Conservation (phyloP, 2,888 invertebrate species). For the Hydraecia micacea region DNA sequence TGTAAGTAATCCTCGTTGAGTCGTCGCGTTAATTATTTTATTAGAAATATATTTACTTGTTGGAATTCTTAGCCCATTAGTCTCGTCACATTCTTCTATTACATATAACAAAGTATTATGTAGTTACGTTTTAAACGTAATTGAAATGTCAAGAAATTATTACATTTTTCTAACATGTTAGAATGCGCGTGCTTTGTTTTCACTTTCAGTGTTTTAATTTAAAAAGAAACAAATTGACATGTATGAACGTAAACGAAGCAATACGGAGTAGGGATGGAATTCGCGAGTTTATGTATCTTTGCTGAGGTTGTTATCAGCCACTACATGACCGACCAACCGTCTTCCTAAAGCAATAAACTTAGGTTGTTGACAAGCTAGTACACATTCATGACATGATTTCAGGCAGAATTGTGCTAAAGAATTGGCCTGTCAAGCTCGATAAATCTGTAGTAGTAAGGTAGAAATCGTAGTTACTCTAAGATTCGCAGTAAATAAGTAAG, state of each 20-base stretch:
- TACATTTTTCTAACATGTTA: background rate
- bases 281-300: no score
- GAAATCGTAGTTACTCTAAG: background rate
- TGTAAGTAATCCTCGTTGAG: background rate
- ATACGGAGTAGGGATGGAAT: no score
- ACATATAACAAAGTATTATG: background rate
- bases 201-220: conserved; percentile 5
- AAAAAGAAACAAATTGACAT: background rate
- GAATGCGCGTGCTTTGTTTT: background rate
- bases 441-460: background rate
- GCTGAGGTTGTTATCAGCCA: no score
- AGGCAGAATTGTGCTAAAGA: background rate
- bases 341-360: background rate
- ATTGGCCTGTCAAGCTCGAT: background rate
- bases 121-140: conserved; percentile 8
- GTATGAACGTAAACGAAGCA: background rate
- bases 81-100: background rate
- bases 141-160: background rate
- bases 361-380: background rate
- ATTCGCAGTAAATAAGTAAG: background rate
- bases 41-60: background rate
- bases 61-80: background rate
- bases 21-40: background rate
- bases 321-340: background rate
- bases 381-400: background rate